Evolutionary conservation across 2,797 vertebrate genomes (phyloP), one percentile per base, ranked within the genome.

Genomic region (Enteromius radiatus): DNA sequence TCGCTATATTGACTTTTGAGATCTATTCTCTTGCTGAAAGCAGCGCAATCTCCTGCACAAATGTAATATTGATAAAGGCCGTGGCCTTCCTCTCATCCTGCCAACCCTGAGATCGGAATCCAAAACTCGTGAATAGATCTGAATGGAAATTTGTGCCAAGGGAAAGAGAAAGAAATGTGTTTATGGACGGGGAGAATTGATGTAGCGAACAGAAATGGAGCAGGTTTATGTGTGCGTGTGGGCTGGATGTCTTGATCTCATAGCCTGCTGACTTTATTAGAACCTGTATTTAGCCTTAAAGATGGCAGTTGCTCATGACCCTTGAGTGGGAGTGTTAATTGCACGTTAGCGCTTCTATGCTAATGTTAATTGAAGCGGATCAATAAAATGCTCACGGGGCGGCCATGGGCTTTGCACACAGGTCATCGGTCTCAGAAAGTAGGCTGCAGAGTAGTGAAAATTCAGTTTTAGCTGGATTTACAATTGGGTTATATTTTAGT

Each of bases 1-100:
- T 89, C 28, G 17, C 74, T 69, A 23, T 84, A 90, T 88, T 90
- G 85, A 91, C 88, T 89, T 88, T 86, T 76, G 70, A 79, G 88
- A 88, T 78, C 91, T 86, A 88, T 88, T 78, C 83, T 89, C 79
- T 68, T 84, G 77, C 88, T 87, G 87, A 90, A 89, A 86, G 88
- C 86, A 87, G 88, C 80, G 47, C 61, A 74, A 81, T 79, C 80
- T 85, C 77, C 84, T 86, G 73, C 83, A 73, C 83, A 88, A 85
- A 91, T 92, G 76, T 88, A 91, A 90, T 90, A 89, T 90, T 91
- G 88, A 91, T 90, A 87, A 85, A 87, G 76, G 87, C 84, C 83
- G 38, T 74, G 68, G 82, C 76, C 81, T 73, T 75, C 70, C 54
- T 85, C 71, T 86, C 65, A 45, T 61, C 85, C 78, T 61, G 49